phyloP scores from a whole-genome alignment of 2,888 invertebrate species.

The Druceiella hillmani region DNA sequence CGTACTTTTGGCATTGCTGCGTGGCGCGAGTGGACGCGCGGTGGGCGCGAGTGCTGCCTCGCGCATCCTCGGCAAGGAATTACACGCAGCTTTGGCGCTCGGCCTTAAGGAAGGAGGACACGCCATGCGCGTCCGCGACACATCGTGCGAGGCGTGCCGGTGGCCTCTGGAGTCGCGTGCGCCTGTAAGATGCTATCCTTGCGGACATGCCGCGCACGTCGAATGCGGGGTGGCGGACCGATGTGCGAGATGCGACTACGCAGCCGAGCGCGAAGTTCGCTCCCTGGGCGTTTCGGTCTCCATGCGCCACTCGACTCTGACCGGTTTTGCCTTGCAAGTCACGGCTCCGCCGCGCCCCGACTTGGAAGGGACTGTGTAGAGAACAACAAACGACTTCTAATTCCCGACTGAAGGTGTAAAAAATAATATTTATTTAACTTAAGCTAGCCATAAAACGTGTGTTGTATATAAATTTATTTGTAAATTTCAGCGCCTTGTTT shows the following conservation, averaged over 20 bases:
- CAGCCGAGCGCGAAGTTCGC: constrained; percentile 17
- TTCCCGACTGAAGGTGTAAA: no score
- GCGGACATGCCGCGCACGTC: constrained; percentile 35
- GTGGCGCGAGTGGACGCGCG: constrained; percentile 16
- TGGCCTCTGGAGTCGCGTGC: constrained; percentile 28
- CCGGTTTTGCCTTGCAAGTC: constrained; percentile 28
- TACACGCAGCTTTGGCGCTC: constrained; percentile 26
- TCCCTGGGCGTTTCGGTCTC: constrained; percentile 14
- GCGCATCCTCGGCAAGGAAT: constrained; percentile 22
- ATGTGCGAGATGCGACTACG: constrained; percentile 30
- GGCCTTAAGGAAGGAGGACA: constrained; percentile 32
- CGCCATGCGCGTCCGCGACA: constrained; percentile 34
- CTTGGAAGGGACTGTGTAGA: constrained; percentile 38
- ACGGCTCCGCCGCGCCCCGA: constrained; percentile 43
- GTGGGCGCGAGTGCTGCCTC: constrained; percentile 19
- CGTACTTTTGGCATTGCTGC: constrained; percentile 15
- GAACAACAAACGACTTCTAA: no score
- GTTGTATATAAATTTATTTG: no score
- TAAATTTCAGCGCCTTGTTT: no score
- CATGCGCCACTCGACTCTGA: constrained; percentile 7
- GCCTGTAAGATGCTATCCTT: constrained; percentile 16
- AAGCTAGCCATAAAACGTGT: no score
- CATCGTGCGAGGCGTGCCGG: constrained; percentile 33
- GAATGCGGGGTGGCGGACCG: constrained; percentile 33
- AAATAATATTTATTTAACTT: no score